Conservation (phyloP, 2,797 vertebrate species). For the Phrynocephalus guinanensis region DNA sequence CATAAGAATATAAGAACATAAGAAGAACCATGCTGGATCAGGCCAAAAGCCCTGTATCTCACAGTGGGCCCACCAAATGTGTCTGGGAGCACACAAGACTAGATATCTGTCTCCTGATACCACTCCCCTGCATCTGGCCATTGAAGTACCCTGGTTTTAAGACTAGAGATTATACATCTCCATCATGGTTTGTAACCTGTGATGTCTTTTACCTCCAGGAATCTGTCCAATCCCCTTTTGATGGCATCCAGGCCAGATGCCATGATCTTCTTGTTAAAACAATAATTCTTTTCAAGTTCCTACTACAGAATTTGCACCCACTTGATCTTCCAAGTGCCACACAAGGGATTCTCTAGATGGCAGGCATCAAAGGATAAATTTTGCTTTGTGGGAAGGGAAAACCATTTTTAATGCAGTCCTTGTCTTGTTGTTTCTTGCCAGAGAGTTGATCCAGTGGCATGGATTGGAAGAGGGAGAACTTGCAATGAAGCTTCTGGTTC, state of each 20-base stretch:
- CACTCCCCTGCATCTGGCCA: too few relatives aligned
- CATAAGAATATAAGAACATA: too few relatives aligned
- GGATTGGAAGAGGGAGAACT: slow-evolving; percentile 78
- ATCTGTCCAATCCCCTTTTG: too few relatives aligned
- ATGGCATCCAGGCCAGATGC: background rate
- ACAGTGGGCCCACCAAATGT: too few relatives aligned
- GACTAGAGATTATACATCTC: too few relatives aligned
- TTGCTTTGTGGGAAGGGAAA: background rate
- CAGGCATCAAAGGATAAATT: background rate
- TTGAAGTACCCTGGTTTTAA: too few relatives aligned
- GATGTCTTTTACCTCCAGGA: too few relatives aligned
- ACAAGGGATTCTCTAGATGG: background rate
- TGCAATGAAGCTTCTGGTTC: slow-evolving; percentile 81
- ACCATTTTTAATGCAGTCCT: background rate
- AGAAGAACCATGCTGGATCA: too few relatives aligned
- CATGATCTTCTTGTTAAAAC: background rate
- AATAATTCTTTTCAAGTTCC: background rate
- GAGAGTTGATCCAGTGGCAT: slow-evolving; percentile 81
- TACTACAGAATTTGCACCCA: background rate
- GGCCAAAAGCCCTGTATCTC: too few relatives aligned
- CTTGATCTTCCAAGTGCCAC: background rate
- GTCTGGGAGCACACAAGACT: too few relatives aligned
- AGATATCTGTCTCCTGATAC: too few relatives aligned
- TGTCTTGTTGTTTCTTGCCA: slow-evolving; percentile 65
- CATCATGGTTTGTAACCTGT: too few relatives aligned